Conservation (phyloP, 2,888 invertebrate genomes). For the Drosophila birchii region DNA sequence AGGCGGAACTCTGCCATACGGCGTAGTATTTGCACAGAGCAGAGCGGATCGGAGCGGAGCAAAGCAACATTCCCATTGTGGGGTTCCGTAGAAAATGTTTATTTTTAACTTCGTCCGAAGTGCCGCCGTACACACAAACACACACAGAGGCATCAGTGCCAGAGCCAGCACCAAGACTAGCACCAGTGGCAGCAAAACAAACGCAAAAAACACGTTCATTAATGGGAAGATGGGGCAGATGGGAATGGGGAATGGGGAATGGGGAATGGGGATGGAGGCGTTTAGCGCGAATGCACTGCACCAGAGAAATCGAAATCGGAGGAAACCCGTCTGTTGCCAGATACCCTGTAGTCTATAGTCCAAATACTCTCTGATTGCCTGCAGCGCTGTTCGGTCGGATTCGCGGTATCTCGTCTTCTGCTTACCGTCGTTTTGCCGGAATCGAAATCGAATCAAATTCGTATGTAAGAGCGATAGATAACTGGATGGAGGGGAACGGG, state of each 20-base stretch:
- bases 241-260: not conserved
- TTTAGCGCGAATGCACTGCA: slow-evolving; percentile 30
- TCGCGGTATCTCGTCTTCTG: slow-evolving; percentile 21
- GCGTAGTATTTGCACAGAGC: slow-evolving; percentile 39
- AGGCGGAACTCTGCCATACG: slow-evolving; percentile 24
- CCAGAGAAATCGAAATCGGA: slow-evolving; percentile 34
- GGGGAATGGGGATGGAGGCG: not conserved
- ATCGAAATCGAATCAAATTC: slow-evolving; percentile 8
- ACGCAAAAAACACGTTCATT: slow-evolving; percentile 42
- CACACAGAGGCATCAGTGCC: not conserved
- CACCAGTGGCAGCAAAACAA: slow-evolving; percentile 15
- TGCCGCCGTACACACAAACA: slow-evolving; percentile 15
- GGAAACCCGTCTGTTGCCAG: slow-evolving; percentile 20
- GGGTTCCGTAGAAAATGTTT: slow-evolving; percentile 50
- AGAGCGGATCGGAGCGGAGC: slow-evolving; percentile 2
- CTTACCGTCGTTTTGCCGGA: slow-evolving; percentile 20
- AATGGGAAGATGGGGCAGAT: slow-evolving; percentile 29
- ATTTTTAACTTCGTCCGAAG: slow-evolving; percentile 65
- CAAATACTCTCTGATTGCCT: not conserved
- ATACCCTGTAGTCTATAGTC: slow-evolving; percentile 16
- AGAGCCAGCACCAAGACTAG: not conserved
- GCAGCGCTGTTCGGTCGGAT: not conserved
- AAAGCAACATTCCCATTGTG: slow-evolving; percentile 24
- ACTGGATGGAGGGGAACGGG: no score
- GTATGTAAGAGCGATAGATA: not conserved